phyloP scores from a whole-genome alignment of 2,888 invertebrate species.

The Amaurobius ferox region DNA sequence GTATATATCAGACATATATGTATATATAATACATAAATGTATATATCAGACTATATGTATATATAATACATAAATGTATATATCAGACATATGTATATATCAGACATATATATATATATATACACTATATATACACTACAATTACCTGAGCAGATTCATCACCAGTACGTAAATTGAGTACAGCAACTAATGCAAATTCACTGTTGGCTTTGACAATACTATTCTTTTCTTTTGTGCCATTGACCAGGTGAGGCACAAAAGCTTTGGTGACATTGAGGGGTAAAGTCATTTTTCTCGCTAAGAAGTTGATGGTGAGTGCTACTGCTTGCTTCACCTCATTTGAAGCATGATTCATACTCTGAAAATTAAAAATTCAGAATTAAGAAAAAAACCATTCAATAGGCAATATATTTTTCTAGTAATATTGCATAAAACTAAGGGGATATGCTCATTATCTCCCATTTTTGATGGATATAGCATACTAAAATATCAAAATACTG shows the following conservation, averaged over 20 bases:
- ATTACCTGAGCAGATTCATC: conserved; percentile 83
- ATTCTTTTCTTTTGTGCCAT: conserved; percentile 99
- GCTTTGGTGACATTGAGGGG: conserved; percentile 84
- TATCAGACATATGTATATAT: too few species aligned
- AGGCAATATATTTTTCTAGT: conserved; percentile 18
- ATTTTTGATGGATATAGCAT: too few species aligned
- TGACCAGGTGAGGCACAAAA: conserved; percentile 93
- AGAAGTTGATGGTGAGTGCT: conserved; percentile 86
- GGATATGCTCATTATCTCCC: background rate
- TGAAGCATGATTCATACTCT: conserved; percentile 94
- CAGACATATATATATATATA: too few species aligned
- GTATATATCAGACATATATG: too few species aligned
- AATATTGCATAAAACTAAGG: background rate
- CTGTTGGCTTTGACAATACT: conserved; percentile 95
- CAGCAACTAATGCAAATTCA: conserved; percentile 91
- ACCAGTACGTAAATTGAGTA: conserved; percentile 87
- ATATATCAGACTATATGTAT: too few species aligned
- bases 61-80: too few species aligned
- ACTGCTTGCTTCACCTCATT: conserved; percentile 96
- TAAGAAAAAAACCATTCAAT: background rate
- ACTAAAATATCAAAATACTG: too few species aligned
- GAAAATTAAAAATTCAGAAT: conserved; percentile 73
- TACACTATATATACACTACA: too few species aligned
- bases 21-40: too few species aligned
- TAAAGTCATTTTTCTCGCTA: conserved; percentile 82